Evolutionary conservation across 2,888 invertebrate genomes (phyloP).

Genomic region (Mactromeris polynyma): DNA sequence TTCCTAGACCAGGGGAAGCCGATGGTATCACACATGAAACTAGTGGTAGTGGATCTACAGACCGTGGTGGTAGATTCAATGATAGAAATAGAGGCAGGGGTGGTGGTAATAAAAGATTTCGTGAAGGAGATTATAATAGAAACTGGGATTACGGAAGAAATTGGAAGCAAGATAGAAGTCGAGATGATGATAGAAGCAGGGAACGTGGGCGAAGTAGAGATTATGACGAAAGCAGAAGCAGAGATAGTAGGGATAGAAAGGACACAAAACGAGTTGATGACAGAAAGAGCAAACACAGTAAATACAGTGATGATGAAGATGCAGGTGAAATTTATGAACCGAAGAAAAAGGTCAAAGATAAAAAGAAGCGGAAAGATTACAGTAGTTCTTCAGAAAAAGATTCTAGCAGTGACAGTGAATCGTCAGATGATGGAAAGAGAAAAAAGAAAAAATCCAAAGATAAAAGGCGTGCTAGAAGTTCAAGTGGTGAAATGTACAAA

Average conservation of each 20-base stretch:
- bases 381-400: constrained; percentile 23
- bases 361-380: constrained; percentile 30
- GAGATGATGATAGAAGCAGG: constrained; percentile 16
- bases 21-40: constrained; percentile 49
- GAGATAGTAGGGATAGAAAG: constrained; percentile 18
- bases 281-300: constrained; percentile 22
- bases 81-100: constrained; percentile 32
- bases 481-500: constrained; percentile 14
- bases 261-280: constrained; percentile 21
- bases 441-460: constrained; percentile 7
- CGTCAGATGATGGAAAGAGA: constrained; percentile 29
- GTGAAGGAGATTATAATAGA: constrained; percentile 9
- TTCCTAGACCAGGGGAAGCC: constrained; percentile 54
- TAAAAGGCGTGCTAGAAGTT: constrained; percentile 22
- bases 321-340: constrained; percentile 17
- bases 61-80: constrained; percentile 36
- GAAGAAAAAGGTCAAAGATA: constrained; percentile 27
- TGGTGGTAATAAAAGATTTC: neutral
- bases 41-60: constrained; percentile 15
- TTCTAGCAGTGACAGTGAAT: constrained; percentile 26
- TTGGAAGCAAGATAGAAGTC: constrained; percentile 22
- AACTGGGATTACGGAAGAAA: neutral
- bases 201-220: constrained; percentile 1
- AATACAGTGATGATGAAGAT: constrained; percentile 8
- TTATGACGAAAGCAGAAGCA: neutral